Percentiles rank a stretch among this genome's conserved stretches.
These are phyloP conservation scores for Corythaeola cristata DNA, from an alignment of 2,113 vertebrate species.

Conservation along the genomic window DNA sequence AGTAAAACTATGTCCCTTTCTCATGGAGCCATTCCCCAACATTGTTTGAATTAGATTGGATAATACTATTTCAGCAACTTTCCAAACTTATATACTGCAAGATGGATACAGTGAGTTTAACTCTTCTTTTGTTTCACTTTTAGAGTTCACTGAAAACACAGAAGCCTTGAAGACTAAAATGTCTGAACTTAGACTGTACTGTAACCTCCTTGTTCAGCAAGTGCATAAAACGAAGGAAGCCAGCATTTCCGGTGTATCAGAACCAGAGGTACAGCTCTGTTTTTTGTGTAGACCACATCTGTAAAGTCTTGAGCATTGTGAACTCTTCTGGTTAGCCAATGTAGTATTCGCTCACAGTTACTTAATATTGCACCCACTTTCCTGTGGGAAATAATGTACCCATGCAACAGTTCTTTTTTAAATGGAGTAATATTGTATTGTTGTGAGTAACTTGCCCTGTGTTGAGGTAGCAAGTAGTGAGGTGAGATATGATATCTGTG, in stretches of 20 bases:
- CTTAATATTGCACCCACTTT: neutral
- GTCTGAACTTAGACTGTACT: constrained; percentile 95
- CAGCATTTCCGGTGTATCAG: constrained; percentile 49
- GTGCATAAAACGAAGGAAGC: constrained; percentile 88
- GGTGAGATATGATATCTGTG: neutral
- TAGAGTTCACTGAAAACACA: constrained; percentile 94
- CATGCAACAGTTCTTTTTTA: neutral
- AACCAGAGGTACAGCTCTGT: constrained; percentile 66
- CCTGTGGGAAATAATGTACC: neutral
- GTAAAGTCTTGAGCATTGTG: neutral
- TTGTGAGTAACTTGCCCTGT: neutral
- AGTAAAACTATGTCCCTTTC: too few relatives aligned
- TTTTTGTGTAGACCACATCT: neutral
- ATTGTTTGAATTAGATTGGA: neutral
- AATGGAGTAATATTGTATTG: neutral
- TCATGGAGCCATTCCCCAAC: too few relatives aligned
- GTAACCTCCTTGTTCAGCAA: constrained; percentile 97
- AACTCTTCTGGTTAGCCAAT: neutral
- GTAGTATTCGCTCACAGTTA: neutral
- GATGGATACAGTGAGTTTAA: neutral
- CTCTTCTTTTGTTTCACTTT: constrained; percentile 28
- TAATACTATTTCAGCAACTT: neutral
- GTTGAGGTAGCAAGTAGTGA: neutral
- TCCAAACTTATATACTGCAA: neutral
- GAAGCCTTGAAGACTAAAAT: constrained; percentile 95